Percentiles rank a stretch among this genome's conserved stretches.
phyloP scores from a whole-genome alignment of 2,113 vertebrate genomes.

The Prionailurus bengalensis region DNA sequence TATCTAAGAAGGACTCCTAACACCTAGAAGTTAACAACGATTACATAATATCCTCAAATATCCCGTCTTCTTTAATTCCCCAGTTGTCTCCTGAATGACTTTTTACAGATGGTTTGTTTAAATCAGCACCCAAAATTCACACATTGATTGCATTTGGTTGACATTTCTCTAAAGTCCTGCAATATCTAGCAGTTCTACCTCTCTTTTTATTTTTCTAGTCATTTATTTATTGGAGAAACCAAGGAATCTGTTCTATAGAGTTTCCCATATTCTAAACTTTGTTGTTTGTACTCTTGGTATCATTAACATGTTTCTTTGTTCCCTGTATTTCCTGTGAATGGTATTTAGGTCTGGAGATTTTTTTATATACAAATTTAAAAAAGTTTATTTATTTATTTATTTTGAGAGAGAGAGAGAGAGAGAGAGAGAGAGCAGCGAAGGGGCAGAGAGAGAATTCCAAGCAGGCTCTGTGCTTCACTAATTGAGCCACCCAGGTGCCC shows the following conservation, averaged over 20 bases:
- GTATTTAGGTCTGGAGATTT: constrained; percentile 21
- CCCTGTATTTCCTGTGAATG: background rate
- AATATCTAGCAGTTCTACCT: background rate
- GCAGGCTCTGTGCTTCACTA: no score
- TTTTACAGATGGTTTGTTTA: constrained; percentile 9
- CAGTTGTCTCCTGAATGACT: background rate
- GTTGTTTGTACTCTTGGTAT: background rate
- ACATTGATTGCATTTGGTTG: background rate
- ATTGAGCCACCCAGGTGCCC: no score
- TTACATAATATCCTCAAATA: background rate
- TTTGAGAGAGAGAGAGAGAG: no score
- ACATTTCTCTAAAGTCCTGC: background rate
- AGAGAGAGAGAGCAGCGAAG: no score
- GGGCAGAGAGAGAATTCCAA: no score
- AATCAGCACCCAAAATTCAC: background rate
- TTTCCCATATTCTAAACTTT: background rate
- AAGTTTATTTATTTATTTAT: no score
- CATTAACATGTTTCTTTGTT: background rate
- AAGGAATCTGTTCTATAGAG: background rate
- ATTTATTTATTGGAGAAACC: constrained; percentile 32
- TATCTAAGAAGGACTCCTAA: constrained; percentile 11
- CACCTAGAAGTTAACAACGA: background rate
- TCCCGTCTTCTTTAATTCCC: background rate
- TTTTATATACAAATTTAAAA: no score
- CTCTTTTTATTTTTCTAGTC: background rate